A percentile compares a stretch with the other conserved stretches of the same genome.
These are phyloP conservation scores for Hexactinellida sp. DNA, from an alignment of 37 sponge, comb jelly and placozoan genomes.

Conservation along the genomic window DNA sequence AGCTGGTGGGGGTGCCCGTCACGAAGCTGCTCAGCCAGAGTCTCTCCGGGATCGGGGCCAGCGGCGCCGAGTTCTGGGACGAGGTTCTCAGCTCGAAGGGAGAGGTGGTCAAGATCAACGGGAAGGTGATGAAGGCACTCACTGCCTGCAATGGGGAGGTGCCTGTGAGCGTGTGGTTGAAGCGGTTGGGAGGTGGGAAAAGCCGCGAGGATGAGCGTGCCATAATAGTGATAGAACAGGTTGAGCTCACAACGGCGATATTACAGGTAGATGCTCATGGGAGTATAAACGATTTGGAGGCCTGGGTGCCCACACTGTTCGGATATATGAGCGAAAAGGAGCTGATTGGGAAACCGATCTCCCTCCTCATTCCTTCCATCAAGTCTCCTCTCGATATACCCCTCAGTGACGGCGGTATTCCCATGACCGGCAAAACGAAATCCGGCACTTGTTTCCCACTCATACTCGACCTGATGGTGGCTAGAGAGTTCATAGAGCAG, in stretches of 20 bases:
- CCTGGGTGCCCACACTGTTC: conserved; percentile 52
- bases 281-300: conserved; percentile 37
- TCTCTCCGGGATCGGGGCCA: conserved; percentile 30
- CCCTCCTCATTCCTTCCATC: conserved; percentile 56
- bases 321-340: conserved; percentile 33
- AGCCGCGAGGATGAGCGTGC: conserved; percentile 16
- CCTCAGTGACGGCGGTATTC: background rate
- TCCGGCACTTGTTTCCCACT: conserved; percentile 51
- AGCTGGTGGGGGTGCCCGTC: conserved; percentile 59
- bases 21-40: conserved; percentile 49
- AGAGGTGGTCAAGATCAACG: conserved; percentile 56
- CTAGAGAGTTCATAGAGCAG: background rate
- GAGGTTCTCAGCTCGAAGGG: conserved; percentile 52
- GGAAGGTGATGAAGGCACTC: conserved; percentile 92
- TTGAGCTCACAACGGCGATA: conserved; percentile 3
- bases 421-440: conserved; percentile 47
- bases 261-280: conserved; percentile 27
- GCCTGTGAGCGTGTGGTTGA: conserved; percentile 92
- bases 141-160: conserved; percentile 45
- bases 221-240: conserved; percentile 81
- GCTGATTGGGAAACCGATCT: conserved; percentile 29
- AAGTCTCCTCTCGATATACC: conserved; percentile 9
- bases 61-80: conserved; percentile 57
- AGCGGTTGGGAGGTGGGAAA: conserved; percentile 18
- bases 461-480: conserved; percentile 34